Evolutionary conservation across 2,797 vertebrate genomes (phyloP).

Genomic region (Protosalanx chinensis): DNA sequence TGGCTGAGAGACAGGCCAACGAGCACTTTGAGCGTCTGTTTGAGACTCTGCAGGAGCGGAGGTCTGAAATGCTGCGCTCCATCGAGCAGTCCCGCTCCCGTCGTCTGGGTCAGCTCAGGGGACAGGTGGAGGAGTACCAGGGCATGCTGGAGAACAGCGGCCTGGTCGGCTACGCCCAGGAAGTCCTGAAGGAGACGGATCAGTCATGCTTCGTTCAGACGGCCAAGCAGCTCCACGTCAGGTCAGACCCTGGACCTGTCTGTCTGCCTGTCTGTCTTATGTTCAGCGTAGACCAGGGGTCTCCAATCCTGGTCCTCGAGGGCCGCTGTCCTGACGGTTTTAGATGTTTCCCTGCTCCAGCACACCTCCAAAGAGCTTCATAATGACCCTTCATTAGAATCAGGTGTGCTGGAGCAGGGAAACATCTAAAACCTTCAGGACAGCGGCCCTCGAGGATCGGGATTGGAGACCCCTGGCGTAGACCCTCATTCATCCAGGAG

Average conservation of each 20-base stretch:
- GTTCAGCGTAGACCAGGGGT: not conserved
- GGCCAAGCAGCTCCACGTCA: slow-evolving; percentile 91
- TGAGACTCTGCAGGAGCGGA: slow-evolving; percentile 86
- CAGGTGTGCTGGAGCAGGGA: no score
- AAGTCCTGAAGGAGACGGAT: slow-evolving; percentile 96
- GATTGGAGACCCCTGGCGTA: no score
- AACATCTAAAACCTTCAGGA: no score
- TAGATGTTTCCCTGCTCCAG: no score
- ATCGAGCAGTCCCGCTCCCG: slow-evolving; percentile 82
- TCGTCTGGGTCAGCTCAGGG: slow-evolving; percentile 80
- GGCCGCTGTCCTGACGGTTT: no score
- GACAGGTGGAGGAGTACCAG: slow-evolving; percentile 92
- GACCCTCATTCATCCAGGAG: no score
- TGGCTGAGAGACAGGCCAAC: slow-evolving; percentile 80
- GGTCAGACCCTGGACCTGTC: slow-evolving; percentile 66
- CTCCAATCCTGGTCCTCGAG: no score
- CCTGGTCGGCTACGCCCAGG: slow-evolving; percentile 95
- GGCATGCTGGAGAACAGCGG: slow-evolving; percentile 96
- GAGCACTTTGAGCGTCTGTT: slow-evolving; percentile 88
- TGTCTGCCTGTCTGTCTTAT: not conserved
- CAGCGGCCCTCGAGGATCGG: no score
- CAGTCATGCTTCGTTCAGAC: slow-evolving; percentile 98
- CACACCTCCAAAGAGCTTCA: no score
- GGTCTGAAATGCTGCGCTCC: slow-evolving; percentile 81
- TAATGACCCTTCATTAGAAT: no score